These are phyloP conservation scores for Steromphala cineraria DNA, from an alignment of 2,888 invertebrate species.

Conservation along the genomic window DNA sequence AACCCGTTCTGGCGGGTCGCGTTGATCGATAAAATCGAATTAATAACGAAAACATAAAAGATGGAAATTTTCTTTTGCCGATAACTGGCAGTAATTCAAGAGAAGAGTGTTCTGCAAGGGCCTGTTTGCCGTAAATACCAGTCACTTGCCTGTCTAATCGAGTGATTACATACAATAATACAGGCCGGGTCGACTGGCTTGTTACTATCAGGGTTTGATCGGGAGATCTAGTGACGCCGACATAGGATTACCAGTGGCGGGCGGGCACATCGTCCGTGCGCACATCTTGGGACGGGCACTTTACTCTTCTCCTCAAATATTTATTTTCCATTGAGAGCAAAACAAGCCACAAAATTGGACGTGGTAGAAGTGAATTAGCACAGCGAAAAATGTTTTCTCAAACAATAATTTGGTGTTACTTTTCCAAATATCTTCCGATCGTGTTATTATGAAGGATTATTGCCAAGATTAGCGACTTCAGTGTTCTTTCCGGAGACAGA, in stretches of 20 bases:
- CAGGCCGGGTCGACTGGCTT: neutral
- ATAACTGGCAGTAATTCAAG: neutral
- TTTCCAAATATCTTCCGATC: neutral
- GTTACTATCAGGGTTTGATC: neutral
- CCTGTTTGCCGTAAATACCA: neutral
- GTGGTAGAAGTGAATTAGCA: constrained; percentile 1
- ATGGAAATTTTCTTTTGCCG: neutral
- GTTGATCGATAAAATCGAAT: neutral
- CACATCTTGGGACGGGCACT: neutral
- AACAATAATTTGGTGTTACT: neutral
- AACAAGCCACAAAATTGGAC: neutral
- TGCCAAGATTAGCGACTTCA: neutral
- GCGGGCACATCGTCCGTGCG: neutral
- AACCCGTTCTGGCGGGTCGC: neutral
- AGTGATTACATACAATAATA: neutral
- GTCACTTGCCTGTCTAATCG: neutral
- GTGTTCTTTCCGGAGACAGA: neutral
- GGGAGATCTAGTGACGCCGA: neutral
- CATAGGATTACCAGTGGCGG: neutral
- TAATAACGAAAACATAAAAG: neutral
- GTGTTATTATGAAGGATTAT: neutral
- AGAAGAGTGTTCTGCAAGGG: neutral
- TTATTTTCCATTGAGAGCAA: constrained; percentile 9
- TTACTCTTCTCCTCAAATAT: constrained; percentile 3
- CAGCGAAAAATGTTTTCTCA: neutral